Conservation (phyloP, 1,140 invertebrate genomes). For the Hyles euphorbiae region DNA sequence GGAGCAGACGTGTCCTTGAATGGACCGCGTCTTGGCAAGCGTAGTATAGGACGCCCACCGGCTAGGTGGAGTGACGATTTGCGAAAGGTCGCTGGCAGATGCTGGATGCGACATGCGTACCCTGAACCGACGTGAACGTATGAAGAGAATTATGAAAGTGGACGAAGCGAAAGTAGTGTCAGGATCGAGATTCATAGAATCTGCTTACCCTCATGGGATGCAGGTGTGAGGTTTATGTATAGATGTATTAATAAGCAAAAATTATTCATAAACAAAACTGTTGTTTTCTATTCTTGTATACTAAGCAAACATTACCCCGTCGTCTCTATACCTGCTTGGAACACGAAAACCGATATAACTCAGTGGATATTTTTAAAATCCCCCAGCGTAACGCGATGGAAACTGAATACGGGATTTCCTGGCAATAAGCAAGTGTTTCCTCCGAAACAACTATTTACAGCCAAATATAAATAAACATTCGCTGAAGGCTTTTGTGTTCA, state of each 20-base stretch:
- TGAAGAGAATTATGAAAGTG: no score
- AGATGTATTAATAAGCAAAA: neutral
- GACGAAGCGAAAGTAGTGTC: no score
- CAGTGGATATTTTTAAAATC: constrained; percentile 23
- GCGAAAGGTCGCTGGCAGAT: no score
- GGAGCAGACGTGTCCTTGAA: no score
- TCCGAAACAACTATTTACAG: constrained; percentile 3
- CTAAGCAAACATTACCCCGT: neutral
- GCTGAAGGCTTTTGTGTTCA: neutral
- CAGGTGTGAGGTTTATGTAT: no score
- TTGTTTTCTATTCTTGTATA: neutral
- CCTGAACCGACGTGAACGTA: no score
- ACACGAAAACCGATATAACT: constrained; percentile 15
- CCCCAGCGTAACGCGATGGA: constrained; percentile 12
- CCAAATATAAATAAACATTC: neutral
- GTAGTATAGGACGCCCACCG: no score
- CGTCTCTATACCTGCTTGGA: neutral
- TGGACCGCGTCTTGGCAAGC: no score
- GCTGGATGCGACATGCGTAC: no score
- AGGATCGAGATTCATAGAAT: no score
- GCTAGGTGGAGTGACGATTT: no score
- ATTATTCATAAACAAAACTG: neutral
- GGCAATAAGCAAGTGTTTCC: constrained; percentile 17
- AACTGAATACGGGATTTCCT: constrained; percentile 26
- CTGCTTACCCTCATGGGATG: no score